Evolutionary conservation across 2,113 vertebrate genomes (phyloP), one percentile per base, ranked within the genome.

Genomic region (Acrocephalus arundinaceus): DNA sequence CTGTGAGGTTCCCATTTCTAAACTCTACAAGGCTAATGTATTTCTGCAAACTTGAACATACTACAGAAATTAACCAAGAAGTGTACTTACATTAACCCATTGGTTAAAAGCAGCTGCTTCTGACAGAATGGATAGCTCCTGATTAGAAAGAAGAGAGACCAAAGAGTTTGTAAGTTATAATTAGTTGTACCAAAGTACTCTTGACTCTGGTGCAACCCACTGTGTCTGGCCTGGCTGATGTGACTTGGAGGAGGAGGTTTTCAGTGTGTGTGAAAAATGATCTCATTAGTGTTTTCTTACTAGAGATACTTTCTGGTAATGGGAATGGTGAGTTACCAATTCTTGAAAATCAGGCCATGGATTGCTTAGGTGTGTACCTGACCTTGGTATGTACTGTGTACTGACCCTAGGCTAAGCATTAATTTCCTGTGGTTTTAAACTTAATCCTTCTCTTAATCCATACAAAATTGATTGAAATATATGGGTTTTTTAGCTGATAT

Each of bases 1-100:
- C 15, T 72, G 9, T 24, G 33, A 77, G 35, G 6, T 30, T 80
- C 30, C 15, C 7, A 9, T 72, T 78, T 90, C 68, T 83, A 48
- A 52, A 76, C n/a, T 16, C 8, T 45, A 10, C 14, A 63, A 82
- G 25, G 35, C 13, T 90, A 6, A 8, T 25, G 17, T 33, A 15
- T 91, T 87, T 82, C 27, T 78, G 39, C 28, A 49, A 27, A 65
- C 23, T 37, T 87, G 41, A 79, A 17, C 7, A 33, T 31, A 15
- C 19, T 51, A 24, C 25, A 55, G 31, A 66, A 59, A 83, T 55
- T 14, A 67, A 25, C 20, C 21, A 15, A 1, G 1, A 85, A 82
- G 25, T 41, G 39, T 96, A 99, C 98, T 99, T 97, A 99, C 99
- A 9, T 95, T 94, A 45, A 98, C 93, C 98, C 98, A 99, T 2